Percentiles rank a stretch among this genome's conserved stretches.
Evolutionary conservation across 1,140 invertebrate genomes (phyloP).

Genomic region (Pogonomyrmex californicus): DNA sequence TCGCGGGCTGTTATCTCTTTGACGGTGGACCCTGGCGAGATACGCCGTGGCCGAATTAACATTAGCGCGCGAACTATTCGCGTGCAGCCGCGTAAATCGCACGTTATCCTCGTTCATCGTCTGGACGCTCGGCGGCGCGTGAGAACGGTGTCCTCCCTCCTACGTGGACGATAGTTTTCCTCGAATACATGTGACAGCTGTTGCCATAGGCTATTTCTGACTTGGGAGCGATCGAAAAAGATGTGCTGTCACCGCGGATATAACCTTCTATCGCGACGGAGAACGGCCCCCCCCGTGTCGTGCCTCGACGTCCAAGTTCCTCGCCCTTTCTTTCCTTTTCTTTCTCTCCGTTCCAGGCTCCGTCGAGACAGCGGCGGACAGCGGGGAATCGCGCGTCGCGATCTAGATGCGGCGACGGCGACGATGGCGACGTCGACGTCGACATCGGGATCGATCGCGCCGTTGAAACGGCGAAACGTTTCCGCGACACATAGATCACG

Average conservation of each 20-base stretch:
- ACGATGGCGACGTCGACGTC: background rate
- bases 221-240: constrained; percentile 9
- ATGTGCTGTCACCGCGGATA: constrained; percentile 25
- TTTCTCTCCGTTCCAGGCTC: background rate
- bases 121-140: background rate
- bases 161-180: background rate
- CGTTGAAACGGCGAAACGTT: background rate
- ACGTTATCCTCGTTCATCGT: background rate
- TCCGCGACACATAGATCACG: background rate
- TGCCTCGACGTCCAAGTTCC: background rate
- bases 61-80: background rate
- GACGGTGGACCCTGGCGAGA: background rate
- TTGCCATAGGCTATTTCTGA: constrained; percentile 41
- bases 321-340: background rate
- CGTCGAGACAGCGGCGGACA: background rate
- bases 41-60: background rate
- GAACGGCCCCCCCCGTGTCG: constrained; percentile 59
- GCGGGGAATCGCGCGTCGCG: background rate
- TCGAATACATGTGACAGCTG: constrained; percentile 35
- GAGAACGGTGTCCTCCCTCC: background rate
- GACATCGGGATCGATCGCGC: constrained; percentile 23
- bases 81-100: no score
- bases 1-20: background rate
- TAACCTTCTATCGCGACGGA: constrained; percentile 35
- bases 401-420: background rate